Conservation (phyloP, 2,888 invertebrate genomes). For the Lepas anatifera region DNA sequence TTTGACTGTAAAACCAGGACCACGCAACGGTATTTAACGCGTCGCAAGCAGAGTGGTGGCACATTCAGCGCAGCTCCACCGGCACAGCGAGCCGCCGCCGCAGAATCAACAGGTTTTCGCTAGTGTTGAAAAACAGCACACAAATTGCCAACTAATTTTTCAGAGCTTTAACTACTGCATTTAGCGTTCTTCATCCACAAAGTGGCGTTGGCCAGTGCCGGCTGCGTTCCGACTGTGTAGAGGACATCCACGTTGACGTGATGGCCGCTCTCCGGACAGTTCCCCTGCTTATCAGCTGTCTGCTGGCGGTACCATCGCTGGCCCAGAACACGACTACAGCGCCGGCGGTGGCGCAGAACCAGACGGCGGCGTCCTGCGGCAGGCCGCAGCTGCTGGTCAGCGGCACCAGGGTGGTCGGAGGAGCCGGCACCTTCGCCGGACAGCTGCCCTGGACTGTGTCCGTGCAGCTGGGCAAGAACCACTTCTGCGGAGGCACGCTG, state of each 20-base stretch:
- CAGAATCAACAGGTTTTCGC: no score
- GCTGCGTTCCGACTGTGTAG: no score
- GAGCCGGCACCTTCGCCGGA: constrained; percentile 49
- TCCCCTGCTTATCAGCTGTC: neutral
- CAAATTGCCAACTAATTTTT: no score
- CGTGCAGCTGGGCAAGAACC: constrained; percentile 60
- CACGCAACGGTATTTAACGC: no score
- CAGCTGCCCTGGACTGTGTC: constrained; percentile 76
- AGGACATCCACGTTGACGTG: neutral
- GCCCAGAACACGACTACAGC: neutral
- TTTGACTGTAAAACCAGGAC: no score
- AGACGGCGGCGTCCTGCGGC: neutral
- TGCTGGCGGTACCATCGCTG: neutral
- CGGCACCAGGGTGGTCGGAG: constrained; percentile 43
- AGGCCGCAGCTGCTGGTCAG: neutral
- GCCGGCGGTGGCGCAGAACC: neutral
- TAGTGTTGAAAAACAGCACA: no score
- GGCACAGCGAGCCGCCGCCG: no score
- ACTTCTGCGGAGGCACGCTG: constrained; percentile 67
- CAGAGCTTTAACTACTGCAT: no score
- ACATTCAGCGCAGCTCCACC: no score
- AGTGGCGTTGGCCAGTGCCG: no score
- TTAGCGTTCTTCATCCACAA: no score
- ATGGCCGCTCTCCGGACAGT: neutral
- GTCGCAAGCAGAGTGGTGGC: no score